phyloP scores from a whole-genome alignment of 2,888 invertebrate species.

The Dolomedes plantarius region DNA sequence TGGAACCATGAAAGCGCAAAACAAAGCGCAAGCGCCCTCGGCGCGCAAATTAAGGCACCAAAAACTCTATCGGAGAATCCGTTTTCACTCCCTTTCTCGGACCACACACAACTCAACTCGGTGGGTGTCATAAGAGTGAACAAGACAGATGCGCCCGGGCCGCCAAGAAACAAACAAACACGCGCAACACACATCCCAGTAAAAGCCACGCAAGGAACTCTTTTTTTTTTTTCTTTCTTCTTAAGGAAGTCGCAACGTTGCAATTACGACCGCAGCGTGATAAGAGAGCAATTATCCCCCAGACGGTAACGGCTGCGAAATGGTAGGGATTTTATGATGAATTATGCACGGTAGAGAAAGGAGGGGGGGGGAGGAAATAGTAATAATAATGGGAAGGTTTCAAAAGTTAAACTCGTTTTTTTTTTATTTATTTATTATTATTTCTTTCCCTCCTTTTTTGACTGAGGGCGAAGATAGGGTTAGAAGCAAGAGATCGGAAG shows the following conservation, averaged over 20 bases:
- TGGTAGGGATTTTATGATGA: slow-evolving; percentile 38
- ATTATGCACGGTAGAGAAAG: slow-evolving; percentile 19
- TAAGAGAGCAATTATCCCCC: slow-evolving; percentile 56
- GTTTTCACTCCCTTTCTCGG: background rate
- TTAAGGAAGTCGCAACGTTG: slow-evolving; percentile 22
- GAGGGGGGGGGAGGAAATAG: too few relatives aligned
- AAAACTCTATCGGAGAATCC: too few relatives aligned
- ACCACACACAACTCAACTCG: slow-evolving; percentile 38
- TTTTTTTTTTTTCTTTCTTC: background rate
- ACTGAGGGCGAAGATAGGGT: background rate
- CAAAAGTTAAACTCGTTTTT: slow-evolving; percentile 32
- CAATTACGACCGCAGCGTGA: slow-evolving; percentile 39
- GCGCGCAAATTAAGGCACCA: too few relatives aligned
- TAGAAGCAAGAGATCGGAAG: background rate
- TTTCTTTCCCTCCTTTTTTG: too few relatives aligned
- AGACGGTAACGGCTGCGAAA: slow-evolving; percentile 22
- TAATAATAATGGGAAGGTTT: too few relatives aligned
- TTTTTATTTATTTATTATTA: too few relatives aligned
- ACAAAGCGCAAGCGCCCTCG: too few relatives aligned
- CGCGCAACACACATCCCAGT: background rate
- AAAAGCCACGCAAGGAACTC: background rate
- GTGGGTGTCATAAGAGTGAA: slow-evolving; percentile 21
- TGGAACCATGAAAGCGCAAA: too few relatives aligned
- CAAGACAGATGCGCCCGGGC: slow-evolving; percentile 11
- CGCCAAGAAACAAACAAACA: background rate